phyloP scores from a whole-genome alignment of 2,888 invertebrate genomes.

The Orthosia gothica region DNA sequence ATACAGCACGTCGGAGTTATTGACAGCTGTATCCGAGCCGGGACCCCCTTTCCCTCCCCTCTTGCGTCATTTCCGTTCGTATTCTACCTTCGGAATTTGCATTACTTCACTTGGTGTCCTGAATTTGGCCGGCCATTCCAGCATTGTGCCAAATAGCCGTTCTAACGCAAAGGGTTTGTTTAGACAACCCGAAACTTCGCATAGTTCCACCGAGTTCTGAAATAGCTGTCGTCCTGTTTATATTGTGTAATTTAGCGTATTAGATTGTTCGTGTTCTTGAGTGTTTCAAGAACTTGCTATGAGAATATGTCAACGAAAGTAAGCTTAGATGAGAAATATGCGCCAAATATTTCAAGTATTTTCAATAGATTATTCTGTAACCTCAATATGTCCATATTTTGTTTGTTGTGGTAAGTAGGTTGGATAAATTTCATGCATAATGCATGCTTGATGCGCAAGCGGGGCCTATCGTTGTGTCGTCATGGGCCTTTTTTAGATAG shows the following conservation, averaged over 20 bases:
- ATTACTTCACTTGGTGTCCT: conserved; percentile 49
- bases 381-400: conserved; percentile 43
- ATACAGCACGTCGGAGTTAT: conserved; percentile 67
- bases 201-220: conserved; percentile 34
- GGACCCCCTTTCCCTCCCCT: conserved; percentile 52
- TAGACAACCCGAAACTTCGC: conserved; percentile 45
- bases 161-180: conserved; percentile 45
- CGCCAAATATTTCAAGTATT: conserved; percentile 17
- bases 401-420: conserved; percentile 61
- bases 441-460: conserved; percentile 59
- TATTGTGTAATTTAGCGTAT: conserved; percentile 21
- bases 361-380: conserved; percentile 18
- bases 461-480: conserved; percentile 55
- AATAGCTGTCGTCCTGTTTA: conserved; percentile 50
- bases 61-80: conserved; percentile 66
- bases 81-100: conserved; percentile 60
- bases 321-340: conserved; percentile 12
- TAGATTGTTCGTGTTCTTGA: conserved; percentile 15
- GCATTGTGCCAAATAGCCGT: conserved; percentile 55
- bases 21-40: conserved; percentile 74
- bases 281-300: conserved; percentile 29
- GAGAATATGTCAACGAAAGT: conserved; percentile 33
- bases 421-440: conserved; percentile 66
- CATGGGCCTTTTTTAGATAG: conserved; percentile 75
- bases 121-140: conserved; percentile 47